Conservation (phyloP, 2,888 invertebrate genomes). For the Zonitis immaculata region DNA sequence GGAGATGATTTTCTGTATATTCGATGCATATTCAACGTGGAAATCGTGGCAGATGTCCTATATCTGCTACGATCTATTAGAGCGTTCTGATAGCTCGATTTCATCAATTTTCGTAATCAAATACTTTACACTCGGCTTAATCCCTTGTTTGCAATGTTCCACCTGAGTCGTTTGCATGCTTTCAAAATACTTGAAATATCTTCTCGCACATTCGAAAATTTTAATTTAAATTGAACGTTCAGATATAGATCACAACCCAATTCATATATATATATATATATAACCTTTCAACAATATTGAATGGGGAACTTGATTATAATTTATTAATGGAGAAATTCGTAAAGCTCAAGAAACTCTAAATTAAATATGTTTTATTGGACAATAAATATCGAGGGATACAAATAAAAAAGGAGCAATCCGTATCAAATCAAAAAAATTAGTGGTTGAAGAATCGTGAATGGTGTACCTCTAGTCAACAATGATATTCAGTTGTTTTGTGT, state of each 20-base stretch:
- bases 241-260: neutral
- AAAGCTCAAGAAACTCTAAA: too few relatives aligned
- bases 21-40: conserved; percentile 24
- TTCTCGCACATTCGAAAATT: conserved; percentile 17
- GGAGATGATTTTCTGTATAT: neutral
- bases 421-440: neutral
- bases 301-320: neutral
- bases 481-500: neutral
- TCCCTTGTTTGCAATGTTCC: conserved; percentile 39
- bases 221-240: conserved; percentile 12
- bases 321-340: neutral
- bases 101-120: conserved; percentile 43
- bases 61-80: conserved; percentile 25
- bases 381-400: too few relatives aligned
- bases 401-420: neutral
- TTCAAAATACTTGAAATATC: conserved; percentile 28
- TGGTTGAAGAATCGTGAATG: neutral
- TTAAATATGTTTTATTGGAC: too few relatives aligned
- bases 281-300: conserved; percentile 2
- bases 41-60: conserved; percentile 29
- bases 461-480: neutral
- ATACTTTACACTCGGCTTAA: conserved; percentile 41
- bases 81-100: conserved; percentile 29
- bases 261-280: neutral
- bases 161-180: conserved; percentile 34